Percentiles rank a stretch among this genome's conserved stretches.
phyloP scores from a whole-genome alignment of 64 coral and sea anemone genomes.

The Pocillopora damicornis region DNA sequence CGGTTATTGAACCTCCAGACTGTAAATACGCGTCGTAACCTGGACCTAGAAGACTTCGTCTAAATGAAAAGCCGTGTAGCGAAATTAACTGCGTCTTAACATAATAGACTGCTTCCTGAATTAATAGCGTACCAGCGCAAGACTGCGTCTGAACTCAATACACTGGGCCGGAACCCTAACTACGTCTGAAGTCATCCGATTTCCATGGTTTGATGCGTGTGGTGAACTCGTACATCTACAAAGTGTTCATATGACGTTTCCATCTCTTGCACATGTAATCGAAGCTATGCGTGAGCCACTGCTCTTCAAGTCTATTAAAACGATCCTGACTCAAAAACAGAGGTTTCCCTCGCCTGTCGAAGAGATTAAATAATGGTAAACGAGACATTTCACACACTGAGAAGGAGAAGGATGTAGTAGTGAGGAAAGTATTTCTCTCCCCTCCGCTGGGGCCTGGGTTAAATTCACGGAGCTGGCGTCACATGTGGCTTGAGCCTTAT shows the following conservation, averaged over 20 bases:
- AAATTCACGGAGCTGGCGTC: no score
- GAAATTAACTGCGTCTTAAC: no score
- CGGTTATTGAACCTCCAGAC: no score
- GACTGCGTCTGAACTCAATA: no score
- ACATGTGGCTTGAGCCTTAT: no score
- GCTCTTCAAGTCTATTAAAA: constrained; percentile 85
- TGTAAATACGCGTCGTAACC: no score
- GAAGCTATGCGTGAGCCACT: constrained; percentile 95
- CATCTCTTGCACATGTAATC: constrained; percentile 94
- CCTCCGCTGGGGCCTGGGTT: no score
- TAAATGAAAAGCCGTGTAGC: no score
- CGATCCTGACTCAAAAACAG: constrained; percentile 87
- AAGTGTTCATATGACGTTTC: constrained; percentile 75
- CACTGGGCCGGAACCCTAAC: no score
- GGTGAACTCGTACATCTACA: background rate
- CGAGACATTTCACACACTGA: background rate
- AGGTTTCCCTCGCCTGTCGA: constrained; percentile 90
- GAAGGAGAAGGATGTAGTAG: background rate
- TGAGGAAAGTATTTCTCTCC: background rate
- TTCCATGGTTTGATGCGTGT: background rate
- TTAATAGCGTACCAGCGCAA: no score
- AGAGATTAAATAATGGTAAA: background rate
- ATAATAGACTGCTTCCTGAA: no score
- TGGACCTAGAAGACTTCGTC: no score
- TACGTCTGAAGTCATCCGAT: background rate